phyloP scores from a whole-genome alignment of 2,888 invertebrate genomes.

The Alentia gelatinosa region DNA sequence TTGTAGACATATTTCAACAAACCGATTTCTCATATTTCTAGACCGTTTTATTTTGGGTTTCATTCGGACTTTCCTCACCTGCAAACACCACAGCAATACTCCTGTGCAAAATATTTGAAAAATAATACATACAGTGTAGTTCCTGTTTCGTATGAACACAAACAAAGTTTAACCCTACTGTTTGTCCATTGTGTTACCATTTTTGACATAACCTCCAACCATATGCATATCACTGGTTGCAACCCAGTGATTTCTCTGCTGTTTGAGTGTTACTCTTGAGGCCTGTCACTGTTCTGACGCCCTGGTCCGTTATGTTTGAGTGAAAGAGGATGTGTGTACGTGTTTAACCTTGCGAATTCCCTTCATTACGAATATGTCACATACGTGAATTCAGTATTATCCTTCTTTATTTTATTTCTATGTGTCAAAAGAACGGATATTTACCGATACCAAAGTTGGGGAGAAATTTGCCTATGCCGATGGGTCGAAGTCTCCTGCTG shows the following conservation, averaged over 20 bases:
- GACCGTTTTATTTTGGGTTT: not conserved
- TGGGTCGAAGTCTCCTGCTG: constrained; percentile 59
- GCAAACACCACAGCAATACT: constrained; percentile 10
- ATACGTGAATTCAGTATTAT: not conserved
- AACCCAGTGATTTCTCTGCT: not conserved
- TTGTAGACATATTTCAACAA: not conserved
- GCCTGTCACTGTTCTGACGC: not conserved
- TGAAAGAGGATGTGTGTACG: not conserved
- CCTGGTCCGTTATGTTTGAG: not conserved
- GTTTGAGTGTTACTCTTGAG: not conserved
- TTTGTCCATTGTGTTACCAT: not conserved
- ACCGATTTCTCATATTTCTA: constrained; percentile 8
- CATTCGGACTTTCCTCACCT: constrained; percentile 1
- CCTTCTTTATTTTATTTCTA: not conserved
- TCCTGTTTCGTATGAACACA: not conserved
- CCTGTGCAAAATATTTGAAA: not conserved
- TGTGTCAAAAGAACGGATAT: constrained; percentile 59
- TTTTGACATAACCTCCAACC: not conserved
- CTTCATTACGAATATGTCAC: not conserved
- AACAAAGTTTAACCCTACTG: not conserved
- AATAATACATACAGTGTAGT: not conserved
- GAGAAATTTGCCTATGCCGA: constrained; percentile 64
- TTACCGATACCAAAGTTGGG: constrained; percentile 61
- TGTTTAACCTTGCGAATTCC: not conserved
- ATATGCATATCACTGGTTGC: not conserved